Conservation (phyloP, 2,113 vertebrate genomes). For the Halcyon malimbica region DNA sequence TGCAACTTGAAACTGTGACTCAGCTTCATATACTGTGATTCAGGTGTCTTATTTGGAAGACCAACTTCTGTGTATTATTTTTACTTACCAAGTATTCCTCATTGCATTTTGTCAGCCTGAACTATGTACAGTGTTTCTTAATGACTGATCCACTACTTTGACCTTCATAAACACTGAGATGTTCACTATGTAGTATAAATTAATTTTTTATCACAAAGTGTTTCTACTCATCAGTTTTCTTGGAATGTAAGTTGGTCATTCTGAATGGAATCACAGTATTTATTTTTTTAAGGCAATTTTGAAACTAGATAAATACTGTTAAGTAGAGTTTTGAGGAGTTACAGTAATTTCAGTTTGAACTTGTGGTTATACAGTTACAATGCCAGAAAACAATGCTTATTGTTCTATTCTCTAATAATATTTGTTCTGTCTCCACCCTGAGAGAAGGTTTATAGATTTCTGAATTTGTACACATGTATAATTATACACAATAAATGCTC, state of each 20-base stretch:
- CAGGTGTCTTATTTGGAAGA: background rate
- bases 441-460: conserved; percentile 1
- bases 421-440: conserved; percentile 67
- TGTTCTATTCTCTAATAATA: background rate
- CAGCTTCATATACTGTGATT: background rate
- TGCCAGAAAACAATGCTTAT: background rate
- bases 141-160: background rate
- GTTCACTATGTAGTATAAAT: background rate
- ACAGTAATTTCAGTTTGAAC: background rate
- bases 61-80: background rate
- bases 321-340: background rate
- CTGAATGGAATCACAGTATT: background rate
- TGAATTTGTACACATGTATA: background rate
- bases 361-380: background rate
- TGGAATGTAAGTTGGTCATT: background rate
- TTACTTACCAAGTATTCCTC: background rate
- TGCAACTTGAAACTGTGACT: background rate
- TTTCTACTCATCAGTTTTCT: background rate
- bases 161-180: background rate
- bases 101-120: background rate
- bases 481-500: conserved; percentile 44
- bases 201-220: background rate
- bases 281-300: background rate
- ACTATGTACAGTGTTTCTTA: background rate
- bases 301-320: background rate